Conservation (phyloP, 2,113 vertebrate species). For the Amphiprion ocellaris region DNA sequence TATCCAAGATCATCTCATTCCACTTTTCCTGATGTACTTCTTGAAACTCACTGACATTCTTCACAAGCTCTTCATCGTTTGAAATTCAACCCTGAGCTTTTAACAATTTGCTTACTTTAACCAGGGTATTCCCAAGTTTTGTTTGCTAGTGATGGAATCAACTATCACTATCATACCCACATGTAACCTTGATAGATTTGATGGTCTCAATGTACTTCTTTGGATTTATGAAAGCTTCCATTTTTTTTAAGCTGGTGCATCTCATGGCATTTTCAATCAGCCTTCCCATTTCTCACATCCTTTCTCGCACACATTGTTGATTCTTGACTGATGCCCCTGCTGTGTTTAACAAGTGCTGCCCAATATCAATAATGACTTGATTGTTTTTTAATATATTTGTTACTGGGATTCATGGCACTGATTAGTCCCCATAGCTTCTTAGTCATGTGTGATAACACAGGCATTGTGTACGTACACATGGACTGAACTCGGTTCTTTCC, state of each 20-base stretch:
- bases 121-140: conserved; percentile 52
- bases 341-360: conserved; percentile 62
- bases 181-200: conserved; percentile 53
- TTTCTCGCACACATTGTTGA: conserved; percentile 45
- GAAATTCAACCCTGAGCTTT: conserved; percentile 56
- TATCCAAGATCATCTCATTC: conserved; percentile 50
- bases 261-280: conserved; percentile 39
- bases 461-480: conserved; percentile 37
- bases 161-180: conserved; percentile 55
- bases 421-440: conserved; percentile 48
- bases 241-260: conserved; percentile 31
- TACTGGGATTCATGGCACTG: conserved; percentile 49
- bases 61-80: conserved; percentile 39
- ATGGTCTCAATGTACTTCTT: conserved; percentile 48
- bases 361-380: background rate
- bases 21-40: conserved; percentile 48
- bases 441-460: conserved; percentile 35
- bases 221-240: conserved; percentile 55
- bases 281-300: conserved; percentile 60
- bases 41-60: conserved; percentile 46
- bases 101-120: conserved; percentile 59
- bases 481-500: conserved; percentile 56
- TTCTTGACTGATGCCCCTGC: conserved; percentile 45
- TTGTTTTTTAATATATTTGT: too few species aligned
- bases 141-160: conserved; percentile 56